phyloP scores from a whole-genome alignment of 2,888 invertebrate species.

The Stomorhina lunata region DNA sequence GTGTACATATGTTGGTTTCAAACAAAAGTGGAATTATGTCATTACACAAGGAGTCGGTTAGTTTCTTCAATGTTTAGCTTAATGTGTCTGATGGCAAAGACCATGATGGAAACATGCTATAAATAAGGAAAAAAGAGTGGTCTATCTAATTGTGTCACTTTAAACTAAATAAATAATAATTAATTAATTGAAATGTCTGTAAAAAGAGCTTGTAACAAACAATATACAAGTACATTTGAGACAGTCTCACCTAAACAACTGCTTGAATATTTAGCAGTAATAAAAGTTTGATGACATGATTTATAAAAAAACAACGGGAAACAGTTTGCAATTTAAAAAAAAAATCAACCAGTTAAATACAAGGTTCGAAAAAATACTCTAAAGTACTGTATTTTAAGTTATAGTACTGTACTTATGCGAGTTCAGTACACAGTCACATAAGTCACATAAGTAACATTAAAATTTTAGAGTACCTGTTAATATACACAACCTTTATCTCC shows the following conservation, averaged over 20 bases:
- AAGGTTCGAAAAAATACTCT: too few species aligned
- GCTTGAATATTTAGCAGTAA: too few species aligned
- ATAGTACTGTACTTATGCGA: too few species aligned
- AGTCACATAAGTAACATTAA: too few species aligned
- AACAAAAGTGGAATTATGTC: slow-evolving; percentile 37
- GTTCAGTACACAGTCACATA: too few species aligned
- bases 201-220: not conserved
- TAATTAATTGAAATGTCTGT: slow-evolving; percentile 45
- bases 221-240: too few species aligned
- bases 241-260: too few species aligned
- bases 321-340: not conserved
- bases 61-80: not conserved
- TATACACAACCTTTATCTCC: too few species aligned
- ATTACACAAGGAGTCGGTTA: not conserved
- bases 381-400: too few species aligned
- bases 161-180: slow-evolving; percentile 40
- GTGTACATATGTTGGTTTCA: slow-evolving; percentile 16
- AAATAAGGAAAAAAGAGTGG: too few species aligned
- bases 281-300: not conserved
- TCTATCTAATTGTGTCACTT: slow-evolving; percentile 18
- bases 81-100: slow-evolving; percentile 18
- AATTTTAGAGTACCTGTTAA: too few species aligned
- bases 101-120: slow-evolving; percentile 39
- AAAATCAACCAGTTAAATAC: slow-evolving; percentile 6
- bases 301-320: slow-evolving; percentile 7